These are phyloP conservation scores for Microtus richardsoni DNA, from an alignment of 2,113 vertebrate genomes.

Conservation along the genomic window DNA sequence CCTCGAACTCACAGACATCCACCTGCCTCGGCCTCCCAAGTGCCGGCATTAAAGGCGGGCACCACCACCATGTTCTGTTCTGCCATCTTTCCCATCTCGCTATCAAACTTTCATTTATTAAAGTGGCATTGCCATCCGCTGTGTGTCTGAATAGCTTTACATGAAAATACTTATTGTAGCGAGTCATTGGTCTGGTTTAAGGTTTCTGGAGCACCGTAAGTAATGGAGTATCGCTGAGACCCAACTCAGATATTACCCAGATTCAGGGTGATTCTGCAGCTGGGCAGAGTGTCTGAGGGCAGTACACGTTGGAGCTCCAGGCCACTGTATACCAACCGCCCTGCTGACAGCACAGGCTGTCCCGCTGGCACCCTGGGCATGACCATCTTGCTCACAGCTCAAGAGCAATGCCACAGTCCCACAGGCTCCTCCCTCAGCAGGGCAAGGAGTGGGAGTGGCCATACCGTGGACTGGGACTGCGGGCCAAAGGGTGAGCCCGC, in stretches of 20 bases:
- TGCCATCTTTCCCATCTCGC: neutral
- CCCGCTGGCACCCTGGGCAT: neutral
- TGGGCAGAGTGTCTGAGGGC: neutral
- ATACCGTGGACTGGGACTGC: neutral
- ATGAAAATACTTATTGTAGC: neutral
- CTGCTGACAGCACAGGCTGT: neutral
- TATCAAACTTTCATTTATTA: neutral
- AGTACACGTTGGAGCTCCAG: neutral
- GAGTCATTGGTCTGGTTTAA: no score
- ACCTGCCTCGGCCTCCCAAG: no score
- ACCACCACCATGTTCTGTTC: neutral
- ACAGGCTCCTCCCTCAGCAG: neutral
- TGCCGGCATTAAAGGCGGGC: no score
- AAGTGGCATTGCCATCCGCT: neutral
- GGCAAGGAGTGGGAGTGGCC: neutral
- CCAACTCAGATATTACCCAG: neutral
- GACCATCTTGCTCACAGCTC: neutral
- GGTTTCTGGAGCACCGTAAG: neutral
- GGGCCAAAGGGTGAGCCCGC: neutral
- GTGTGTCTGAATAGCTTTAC: neutral
- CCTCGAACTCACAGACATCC: no score
- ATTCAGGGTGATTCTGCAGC: neutral
- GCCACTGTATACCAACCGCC: neutral
- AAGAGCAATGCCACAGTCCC: neutral
- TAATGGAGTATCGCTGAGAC: neutral